Evolutionary conservation across 2,797 vertebrate genomes (phyloP), one percentile per base, ranked within the genome.

Genomic region (Pseudomugil tenellus): DNA sequence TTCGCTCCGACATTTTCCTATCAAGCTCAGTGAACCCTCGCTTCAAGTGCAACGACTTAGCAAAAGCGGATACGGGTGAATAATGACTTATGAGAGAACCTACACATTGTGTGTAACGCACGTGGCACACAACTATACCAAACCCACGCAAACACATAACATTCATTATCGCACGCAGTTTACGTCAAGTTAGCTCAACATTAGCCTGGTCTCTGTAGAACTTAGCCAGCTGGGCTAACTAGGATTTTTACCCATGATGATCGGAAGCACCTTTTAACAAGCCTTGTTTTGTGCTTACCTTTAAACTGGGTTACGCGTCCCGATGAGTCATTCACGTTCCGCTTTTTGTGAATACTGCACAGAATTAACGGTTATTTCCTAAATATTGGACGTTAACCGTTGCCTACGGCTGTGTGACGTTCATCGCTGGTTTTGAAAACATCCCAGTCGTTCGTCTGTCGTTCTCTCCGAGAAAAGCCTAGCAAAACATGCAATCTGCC

Each of bases 391-490:
- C 85, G 86, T 86, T 91, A 84, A 87, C 88, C 80, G 90, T 88
- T 86, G 83, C 86, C 91, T 89, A 90, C 88, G 89, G 86, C 92
- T 77, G 91, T 60, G 89, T 94, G 90, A 91, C 93, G 93, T 92
- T 90, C 90, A 84, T 89, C 72, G 88, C 84, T 85, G 91, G 68
- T 85, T 92, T 92, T 95, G 94, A 95, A 95, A 95, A 95, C 94
- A 95, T 94, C 92, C 59, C 90, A 91, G 90, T 84, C 81, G 89
- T 87, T 91, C 89, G 89, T 87, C 72, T 81, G 63, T 84, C 80
- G 88, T 89, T 85, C 92, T 91, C 91, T 91, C 92, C 83, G 84
- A 93, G 92, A 94, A 92, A 91, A 94, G 83, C 91, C 90, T 58
- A 90, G 92, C 90, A 89, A 92, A 94, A 93, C 92, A 94, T 77